These are phyloP conservation scores for Oxystoma pomonae DNA, from an alignment of 2,888 invertebrate genomes.

Conservation along the genomic window DNA sequence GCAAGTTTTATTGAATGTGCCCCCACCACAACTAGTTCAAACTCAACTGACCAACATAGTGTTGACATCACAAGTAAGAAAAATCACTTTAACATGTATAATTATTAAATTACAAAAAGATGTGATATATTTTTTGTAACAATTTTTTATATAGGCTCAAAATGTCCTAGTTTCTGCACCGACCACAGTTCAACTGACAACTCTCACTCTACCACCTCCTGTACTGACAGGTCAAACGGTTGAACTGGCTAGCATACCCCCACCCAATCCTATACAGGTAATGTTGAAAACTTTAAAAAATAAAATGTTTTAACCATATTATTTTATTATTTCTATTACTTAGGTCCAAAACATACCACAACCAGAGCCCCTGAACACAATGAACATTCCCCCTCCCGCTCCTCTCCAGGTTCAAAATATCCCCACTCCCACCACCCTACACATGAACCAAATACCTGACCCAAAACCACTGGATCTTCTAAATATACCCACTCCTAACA, in stretches of 20 bases:
- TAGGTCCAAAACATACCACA: constrained; percentile 47
- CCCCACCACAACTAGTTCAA: constrained; percentile 44
- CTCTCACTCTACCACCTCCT: constrained; percentile 41
- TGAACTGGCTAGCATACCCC: constrained; percentile 46
- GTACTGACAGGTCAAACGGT: constrained; percentile 26
- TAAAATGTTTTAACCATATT: too few relatives aligned
- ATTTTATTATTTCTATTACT: constrained; percentile 2
- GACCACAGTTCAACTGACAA: constrained; percentile 36
- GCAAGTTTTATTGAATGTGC: constrained; percentile 39
- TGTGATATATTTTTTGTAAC: too few relatives aligned
- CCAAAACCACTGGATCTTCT: constrained; percentile 58
- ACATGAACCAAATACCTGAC: constrained; percentile 58
- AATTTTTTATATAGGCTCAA: constrained; percentile 26
- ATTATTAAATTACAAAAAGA: too few relatives aligned
- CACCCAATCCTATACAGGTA: constrained; percentile 46
- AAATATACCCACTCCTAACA: constrained; percentile 52
- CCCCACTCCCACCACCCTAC: constrained; percentile 58
- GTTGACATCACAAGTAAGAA: constrained; percentile 20
- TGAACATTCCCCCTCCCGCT: constrained; percentile 48
- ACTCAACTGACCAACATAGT: constrained; percentile 31
- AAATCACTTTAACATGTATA: too few relatives aligned
- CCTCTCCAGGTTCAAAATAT: constrained; percentile 55
- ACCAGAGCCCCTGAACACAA: constrained; percentile 54
- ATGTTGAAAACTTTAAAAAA: too few relatives aligned
- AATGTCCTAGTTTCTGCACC: constrained; percentile 32